Conservation (phyloP, 2,113 vertebrate genomes). For the Neotoma lepida region DNA sequence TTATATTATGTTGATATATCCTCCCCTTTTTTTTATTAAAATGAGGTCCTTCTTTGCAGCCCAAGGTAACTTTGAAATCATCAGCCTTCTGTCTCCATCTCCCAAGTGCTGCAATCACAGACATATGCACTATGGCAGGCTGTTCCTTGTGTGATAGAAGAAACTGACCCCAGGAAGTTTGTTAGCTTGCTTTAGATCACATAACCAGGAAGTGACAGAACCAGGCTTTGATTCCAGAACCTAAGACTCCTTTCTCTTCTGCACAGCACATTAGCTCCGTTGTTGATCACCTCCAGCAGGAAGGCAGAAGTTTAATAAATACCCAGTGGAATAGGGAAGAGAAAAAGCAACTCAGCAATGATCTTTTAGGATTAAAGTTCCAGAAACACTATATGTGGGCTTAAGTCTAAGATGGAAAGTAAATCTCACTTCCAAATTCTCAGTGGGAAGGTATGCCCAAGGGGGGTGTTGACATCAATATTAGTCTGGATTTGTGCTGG, state of each 20-base stretch:
- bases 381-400: slow-evolving; percentile 48
- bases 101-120: not conserved
- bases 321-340: not conserved
- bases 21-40: not conserved
- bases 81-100: not conserved
- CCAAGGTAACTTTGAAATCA: not conserved
- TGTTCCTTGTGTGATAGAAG: not conserved
- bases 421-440: slow-evolving; percentile 66
- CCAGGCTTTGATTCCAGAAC: not conserved
- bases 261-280: not conserved
- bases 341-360: slow-evolving; percentile 33
- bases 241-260: not conserved
- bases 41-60: too few species aligned
- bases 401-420: slow-evolving; percentile 57
- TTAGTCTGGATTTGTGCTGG: slow-evolving; percentile 41
- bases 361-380: slow-evolving; percentile 48
- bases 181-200: not conserved
- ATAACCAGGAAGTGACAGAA: not conserved
- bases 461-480: slow-evolving; percentile 53
- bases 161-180: not conserved
- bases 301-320: slow-evolving; percentile 49
- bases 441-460: slow-evolving; percentile 9
- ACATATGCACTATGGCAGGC: too few species aligned
- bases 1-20: not conserved
- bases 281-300: not conserved